Evolutionary conservation across 2,797 vertebrate species (phyloP).

Genomic region (Pangasius sanitwongsei): DNA sequence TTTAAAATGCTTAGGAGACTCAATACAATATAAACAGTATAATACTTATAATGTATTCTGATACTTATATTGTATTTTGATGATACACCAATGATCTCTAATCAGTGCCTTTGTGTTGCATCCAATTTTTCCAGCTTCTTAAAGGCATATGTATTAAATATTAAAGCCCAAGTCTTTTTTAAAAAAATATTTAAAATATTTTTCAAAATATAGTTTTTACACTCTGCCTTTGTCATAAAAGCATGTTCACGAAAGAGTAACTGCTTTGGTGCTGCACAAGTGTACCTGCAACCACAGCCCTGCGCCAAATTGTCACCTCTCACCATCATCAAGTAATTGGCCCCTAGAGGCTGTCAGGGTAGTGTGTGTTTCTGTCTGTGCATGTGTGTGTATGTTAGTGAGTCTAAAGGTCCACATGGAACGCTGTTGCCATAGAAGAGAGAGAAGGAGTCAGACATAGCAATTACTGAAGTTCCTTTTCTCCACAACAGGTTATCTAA

Average conservation of each 20-base stretch:
- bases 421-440: constrained; percentile 71
- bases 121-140: neutral
- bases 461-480: constrained; percentile 75
- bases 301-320: constrained; percentile 77
- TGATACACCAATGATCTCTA: neutral
- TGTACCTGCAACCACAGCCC: constrained; percentile 70
- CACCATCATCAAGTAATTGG: constrained; percentile 78
- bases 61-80: neutral
- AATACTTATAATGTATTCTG: neutral
- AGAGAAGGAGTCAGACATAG: constrained; percentile 65
- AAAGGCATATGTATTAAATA: neutral
- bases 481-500: constrained; percentile 74
- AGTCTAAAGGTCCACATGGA: constrained; percentile 74
- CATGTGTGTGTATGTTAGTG: constrained; percentile 40
- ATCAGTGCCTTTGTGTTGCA: neutral
- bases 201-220: constrained; percentile 18
- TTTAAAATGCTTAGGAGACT: neutral
- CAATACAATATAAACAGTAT: neutral
- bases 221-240: constrained; percentile 15
- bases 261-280: constrained; percentile 54
- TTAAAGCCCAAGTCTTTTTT: constrained; percentile 4
- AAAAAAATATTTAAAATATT: neutral
- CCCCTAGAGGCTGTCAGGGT: constrained; percentile 65
- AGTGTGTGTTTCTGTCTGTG: constrained; percentile 48
- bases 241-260: constrained; percentile 10